Conservation (phyloP, 1,140 invertebrate genomes). For the Drosophila subobscura region DNA sequence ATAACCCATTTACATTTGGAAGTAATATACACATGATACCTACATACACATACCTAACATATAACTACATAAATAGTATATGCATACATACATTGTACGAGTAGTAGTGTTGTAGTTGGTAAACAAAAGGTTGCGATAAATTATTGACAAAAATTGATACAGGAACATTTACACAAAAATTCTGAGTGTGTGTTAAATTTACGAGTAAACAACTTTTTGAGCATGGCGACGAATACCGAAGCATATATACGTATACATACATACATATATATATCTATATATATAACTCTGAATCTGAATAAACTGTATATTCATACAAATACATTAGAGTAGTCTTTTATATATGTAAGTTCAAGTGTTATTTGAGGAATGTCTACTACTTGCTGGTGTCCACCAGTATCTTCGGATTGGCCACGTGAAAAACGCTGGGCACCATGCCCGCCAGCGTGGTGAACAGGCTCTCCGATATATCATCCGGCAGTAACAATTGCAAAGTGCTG, state of each 20-base stretch:
- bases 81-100: conserved; percentile 56
- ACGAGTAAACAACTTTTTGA: conserved; percentile 49
- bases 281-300: conserved; percentile 69
- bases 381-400: conserved; percentile 84
- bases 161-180: conserved; percentile 79
- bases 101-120: conserved; percentile 67
- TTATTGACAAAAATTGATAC: conserved; percentile 75
- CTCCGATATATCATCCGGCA: conserved; percentile 92
- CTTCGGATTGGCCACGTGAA: conserved; percentile 93
- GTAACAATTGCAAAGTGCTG: conserved; percentile 83
- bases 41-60: conserved; percentile 27
- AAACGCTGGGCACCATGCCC: conserved; percentile 94
- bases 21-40: conserved; percentile 61
- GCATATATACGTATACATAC: conserved; percentile 56
- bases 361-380: conserved; percentile 48
- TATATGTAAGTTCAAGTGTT: background rate
- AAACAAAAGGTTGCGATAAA: conserved; percentile 47
- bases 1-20: conserved; percentile 67
- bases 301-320: conserved; percentile 80
- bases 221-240: conserved; percentile 61
- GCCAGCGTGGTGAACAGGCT: conserved; percentile 93
- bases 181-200: conserved; percentile 79
- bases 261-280: conserved; percentile 60
- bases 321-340: conserved; percentile 53
- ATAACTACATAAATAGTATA: conserved; percentile 49